Percentiles rank a stretch among this genome's conserved stretches.
These are phyloP conservation scores for Heliconius aoede DNA, from an alignment of 2,888 invertebrate genomes.

Conservation along the genomic window DNA sequence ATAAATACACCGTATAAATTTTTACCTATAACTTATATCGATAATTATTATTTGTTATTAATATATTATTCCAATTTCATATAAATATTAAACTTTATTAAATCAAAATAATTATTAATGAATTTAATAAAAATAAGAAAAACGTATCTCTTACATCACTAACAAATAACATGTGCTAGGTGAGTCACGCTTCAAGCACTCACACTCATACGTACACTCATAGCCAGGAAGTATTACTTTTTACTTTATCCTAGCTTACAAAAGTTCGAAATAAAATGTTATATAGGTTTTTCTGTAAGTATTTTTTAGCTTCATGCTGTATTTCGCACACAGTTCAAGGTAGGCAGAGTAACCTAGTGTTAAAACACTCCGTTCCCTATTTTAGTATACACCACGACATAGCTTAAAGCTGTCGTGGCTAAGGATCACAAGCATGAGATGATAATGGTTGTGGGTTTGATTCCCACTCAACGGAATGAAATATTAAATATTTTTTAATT, in stretches of 20 bases:
- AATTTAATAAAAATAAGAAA: not conserved
- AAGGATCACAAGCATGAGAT: too few species aligned
- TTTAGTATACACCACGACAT: too few species aligned
- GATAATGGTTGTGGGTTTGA: not conserved
- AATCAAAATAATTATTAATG: not conserved
- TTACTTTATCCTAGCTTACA: constrained; percentile 6
- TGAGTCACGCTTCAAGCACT: constrained; percentile 15
- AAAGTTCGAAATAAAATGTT: not conserved
- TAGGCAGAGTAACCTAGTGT: too few species aligned
- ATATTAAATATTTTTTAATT: too few species aligned
- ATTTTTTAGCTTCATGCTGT: not conserved
- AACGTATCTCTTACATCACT: constrained; percentile 7
- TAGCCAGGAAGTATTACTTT: constrained; percentile 7
- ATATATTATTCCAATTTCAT: too few species aligned
- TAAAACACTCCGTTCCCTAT: too few species aligned
- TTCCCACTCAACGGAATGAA: not conserved
- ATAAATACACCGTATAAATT: too few species aligned
- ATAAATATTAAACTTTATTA: not conserved
- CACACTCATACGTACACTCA: not conserved
- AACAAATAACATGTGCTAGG: not conserved
- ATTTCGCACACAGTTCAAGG: too few species aligned
- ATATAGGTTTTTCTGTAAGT: not conserved
- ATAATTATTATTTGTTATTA: not conserved
- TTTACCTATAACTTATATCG: too few species aligned
- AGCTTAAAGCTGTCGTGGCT: too few species aligned